Percentiles rank a stretch among this genome's conserved stretches.
These are phyloP conservation scores for Zoanthus gigantus DNA, from an alignment of 92 coral and sea anemone genomes.

Conservation along the genomic window DNA sequence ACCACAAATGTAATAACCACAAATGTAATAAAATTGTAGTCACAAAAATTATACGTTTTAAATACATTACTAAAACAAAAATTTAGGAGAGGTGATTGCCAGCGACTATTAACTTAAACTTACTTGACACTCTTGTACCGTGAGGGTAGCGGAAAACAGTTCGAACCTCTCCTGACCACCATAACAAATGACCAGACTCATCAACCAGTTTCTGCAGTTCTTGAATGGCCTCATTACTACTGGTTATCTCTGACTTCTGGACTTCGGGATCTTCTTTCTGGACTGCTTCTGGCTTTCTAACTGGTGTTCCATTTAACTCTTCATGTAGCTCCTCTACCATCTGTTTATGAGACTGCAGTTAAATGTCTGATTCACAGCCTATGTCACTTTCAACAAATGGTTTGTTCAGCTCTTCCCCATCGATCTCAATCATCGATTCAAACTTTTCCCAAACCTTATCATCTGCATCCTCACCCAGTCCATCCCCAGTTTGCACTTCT, in stretches of 20 bases:
- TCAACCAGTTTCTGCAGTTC: constrained; percentile 47
- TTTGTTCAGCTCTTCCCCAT: constrained; percentile 31
- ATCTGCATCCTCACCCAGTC: constrained; percentile 25
- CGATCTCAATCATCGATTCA: constrained; percentile 21
- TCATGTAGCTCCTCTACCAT: constrained; percentile 31
- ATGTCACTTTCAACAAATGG: constrained; percentile 32
- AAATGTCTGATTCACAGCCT: constrained; percentile 20
- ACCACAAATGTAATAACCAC: too few species aligned
- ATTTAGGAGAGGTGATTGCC: too few species aligned
- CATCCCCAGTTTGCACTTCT: constrained; percentile 39
- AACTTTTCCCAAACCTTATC: constrained; percentile 14
- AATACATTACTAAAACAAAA: too few species aligned
- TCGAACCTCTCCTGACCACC: constrained; percentile 39
- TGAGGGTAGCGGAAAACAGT: constrained; percentile 6
- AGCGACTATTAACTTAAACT: too few species aligned
- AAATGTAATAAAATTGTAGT: too few species aligned
- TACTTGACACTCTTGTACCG: too few species aligned
- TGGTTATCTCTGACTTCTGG: constrained; percentile 37
- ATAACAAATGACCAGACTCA: constrained; percentile 47
- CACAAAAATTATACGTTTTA: too few species aligned
- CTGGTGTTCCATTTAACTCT: constrained; percentile 37
- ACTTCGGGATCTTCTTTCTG: constrained; percentile 20
- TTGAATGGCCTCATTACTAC: constrained; percentile 16
- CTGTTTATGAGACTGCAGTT: constrained; percentile 26
- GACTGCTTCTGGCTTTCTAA: constrained; percentile 27